Base-by-base conservation (phyloP, 2,888 invertebrate genomes). In the Cinara cedri region DNA sequence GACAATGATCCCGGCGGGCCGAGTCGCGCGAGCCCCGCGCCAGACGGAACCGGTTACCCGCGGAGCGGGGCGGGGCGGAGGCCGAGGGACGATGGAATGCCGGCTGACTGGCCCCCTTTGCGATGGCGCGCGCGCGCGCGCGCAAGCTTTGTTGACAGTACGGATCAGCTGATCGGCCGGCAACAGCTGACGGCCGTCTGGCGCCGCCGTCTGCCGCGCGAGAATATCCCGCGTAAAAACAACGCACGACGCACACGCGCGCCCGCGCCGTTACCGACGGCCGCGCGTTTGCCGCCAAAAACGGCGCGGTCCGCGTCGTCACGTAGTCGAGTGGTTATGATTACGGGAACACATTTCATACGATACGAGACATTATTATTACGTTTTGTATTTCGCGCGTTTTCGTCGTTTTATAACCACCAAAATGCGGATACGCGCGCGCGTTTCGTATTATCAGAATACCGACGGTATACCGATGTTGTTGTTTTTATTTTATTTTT, bases 51-150 rank as follows among this genome's bases (percentile, higher is more conserved):
- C 60, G 76, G 76, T 78, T 75, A 21, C 6, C 46, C 10, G 21
- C 9, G 76, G n/a, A n/a, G n/a, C n/a, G n/a, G n/a, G 16, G 21
- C 49, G 42, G 70, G 51, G 78, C 24, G 66, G 57, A 14, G 66
- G 62, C 34, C 26, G 57, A 24, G 16, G 51, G 11, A 57, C 57
- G 26, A 26, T 49, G 78, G 78, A 78, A 78, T 78, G 78, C 68
- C 16, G 60, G 34, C 34, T 6, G 34, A 34, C 34, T 34, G 34
- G 65, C 51, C 60, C 21, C n/a, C 21, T 78, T 78, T 70, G 78
- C 78, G 78, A 68, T 66, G 55, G 81, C 75, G 81, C 81, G 81
- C 44, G 78, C 78, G 78, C 78, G 76, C 66, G 81, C 81, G 75
- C 81, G 81, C 44, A 44, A 57, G 81, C 75, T 75, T 68, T 66